phyloP scores from a whole-genome alignment of 1,140 invertebrate genomes.

The Micrasema minimum region DNA sequence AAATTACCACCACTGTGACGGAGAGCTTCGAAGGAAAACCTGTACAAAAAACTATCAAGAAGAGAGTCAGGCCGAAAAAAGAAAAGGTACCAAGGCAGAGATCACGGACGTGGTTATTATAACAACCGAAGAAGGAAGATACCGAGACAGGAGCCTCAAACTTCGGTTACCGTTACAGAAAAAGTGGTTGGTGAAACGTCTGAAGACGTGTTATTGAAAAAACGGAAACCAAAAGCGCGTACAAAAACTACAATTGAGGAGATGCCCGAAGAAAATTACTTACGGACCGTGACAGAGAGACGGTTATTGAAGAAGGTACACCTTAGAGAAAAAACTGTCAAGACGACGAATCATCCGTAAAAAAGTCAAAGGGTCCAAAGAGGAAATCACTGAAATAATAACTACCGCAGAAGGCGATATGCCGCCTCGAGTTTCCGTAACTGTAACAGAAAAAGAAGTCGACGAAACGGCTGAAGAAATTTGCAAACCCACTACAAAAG shows the following conservation, averaged over 20 bases:
- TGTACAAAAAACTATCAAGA: conserved; percentile 48
- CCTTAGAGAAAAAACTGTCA: no score
- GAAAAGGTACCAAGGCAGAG: conserved; percentile 55
- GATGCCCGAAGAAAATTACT: conserved; percentile 2
- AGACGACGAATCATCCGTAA: conserved; percentile 55
- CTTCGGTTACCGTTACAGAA: conserved; percentile 31
- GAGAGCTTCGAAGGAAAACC: conserved; percentile 3
- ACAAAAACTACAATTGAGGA: no score
- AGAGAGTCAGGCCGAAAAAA: conserved; percentile 56
- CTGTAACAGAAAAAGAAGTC: background rate
- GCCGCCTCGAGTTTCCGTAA: background rate
- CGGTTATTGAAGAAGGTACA: conserved; percentile 51
- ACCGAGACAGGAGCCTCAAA: conserved; percentile 38
- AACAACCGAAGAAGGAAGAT: conserved; percentile 59
- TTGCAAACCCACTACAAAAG: background rate
- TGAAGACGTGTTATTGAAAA: no score
- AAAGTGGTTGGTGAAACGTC: conserved; percentile 3
- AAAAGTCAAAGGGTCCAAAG: conserved; percentile 54
- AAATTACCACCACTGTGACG: conserved; percentile 36
- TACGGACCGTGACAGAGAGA: background rate
- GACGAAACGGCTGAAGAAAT: background rate
- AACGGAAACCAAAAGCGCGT: no score
- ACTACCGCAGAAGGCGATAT: background rate
- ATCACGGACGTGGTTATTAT: conserved; percentile 57
- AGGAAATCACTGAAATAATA: conserved; percentile 53